Conservation (phyloP, 2,113 vertebrate genomes). For the Emydocephalus ijimae region DNA sequence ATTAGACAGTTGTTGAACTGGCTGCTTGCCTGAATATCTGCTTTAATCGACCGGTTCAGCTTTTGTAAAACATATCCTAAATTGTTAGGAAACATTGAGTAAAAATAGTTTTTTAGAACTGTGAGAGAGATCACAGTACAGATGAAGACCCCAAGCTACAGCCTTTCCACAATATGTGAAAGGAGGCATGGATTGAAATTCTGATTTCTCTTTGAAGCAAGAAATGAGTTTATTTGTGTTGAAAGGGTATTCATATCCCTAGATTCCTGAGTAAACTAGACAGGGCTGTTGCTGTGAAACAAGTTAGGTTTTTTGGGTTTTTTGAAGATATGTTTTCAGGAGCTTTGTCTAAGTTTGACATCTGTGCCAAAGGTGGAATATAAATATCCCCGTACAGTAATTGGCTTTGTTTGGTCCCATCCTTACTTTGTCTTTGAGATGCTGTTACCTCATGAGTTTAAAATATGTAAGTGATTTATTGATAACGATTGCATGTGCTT, state of each 20-base stretch:
- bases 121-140: background rate
- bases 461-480: background rate
- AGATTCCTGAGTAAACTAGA: background rate
- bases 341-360: rapidly evolving
- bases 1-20: background rate
- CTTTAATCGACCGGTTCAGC: background rate
- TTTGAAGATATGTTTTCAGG: background rate
- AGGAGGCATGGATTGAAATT: background rate
- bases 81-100: background rate
- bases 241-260: background rate
- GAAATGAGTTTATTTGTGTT: background rate
- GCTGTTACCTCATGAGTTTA: background rate
- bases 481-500: background rate
- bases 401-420: rapidly evolving
- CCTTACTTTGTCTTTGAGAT: background rate
- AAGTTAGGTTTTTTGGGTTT: background rate
- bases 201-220: background rate
- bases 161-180: background rate
- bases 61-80: background rate
- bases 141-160: background rate
- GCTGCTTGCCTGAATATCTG: background rate
- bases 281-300: background rate
- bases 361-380: background rate
- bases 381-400: background rate
- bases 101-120: background rate